Base-by-base conservation (phyloP, 2,888 invertebrate genomes). In the Notodonta ziczac region DNA sequence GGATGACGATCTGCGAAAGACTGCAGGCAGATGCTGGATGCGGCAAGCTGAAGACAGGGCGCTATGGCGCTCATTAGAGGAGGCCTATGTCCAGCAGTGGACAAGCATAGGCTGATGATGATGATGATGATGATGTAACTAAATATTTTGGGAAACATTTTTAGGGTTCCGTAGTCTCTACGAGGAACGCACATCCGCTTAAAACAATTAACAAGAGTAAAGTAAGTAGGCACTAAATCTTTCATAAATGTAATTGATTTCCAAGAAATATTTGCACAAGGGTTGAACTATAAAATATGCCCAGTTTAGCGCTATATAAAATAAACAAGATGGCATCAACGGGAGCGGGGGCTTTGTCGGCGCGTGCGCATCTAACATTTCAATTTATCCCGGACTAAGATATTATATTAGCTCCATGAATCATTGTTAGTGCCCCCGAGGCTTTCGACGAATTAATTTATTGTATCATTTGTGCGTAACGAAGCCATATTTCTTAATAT, bases 251-350 rank as follows among this genome's bases (percentile, higher is more conserved):
- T 42, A 42, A 32, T 54, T 35, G 54, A 59, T 54, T 59, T 59
- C 53, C 64, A 62, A 61, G 61, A 60, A 10, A n/a, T 67, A 61
- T 63, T 67, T 65, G 57, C 63, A 24, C 9, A 51, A 16, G n/a
- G 14, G n/a, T 12, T 54, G 60, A 51, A 44, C 53, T 7, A 56
- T 56, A 24, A 56, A 42, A 14, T 55, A 5, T 16, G 35, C 12
- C 35, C 24, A 35, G 35, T 35, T 35, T 35, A 6, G 7, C 7
- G 35, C 35, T 5, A 7, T 35, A 35, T 35, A 2, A 79, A 77
- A 80, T 76, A 81, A 83, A 80, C 73, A 76, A 80, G 63, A 76
- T 74, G 65, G 72, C 76, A 73, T 71, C 74, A 74, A 73, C 70
- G 66, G 55, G 69, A 62, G 66, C 57, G 61, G 65, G 61, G 55